phyloP scores from a whole-genome alignment of 1,140 invertebrate species.

The Penaeus japonicus region DNA sequence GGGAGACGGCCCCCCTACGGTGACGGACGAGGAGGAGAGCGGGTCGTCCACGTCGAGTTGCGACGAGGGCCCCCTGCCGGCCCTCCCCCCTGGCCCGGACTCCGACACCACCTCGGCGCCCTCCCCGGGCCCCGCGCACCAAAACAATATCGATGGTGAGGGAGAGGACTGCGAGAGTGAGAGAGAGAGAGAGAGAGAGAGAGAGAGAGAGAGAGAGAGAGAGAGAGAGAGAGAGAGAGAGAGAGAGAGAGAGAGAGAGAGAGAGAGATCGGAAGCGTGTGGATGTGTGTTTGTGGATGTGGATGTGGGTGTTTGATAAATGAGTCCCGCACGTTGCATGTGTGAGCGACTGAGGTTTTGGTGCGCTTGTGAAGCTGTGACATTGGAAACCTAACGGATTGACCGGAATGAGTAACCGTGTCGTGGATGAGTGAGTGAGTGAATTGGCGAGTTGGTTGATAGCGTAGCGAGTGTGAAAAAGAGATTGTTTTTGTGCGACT shows the following conservation, averaged over 20 bases:
- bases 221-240: too few relatives aligned
- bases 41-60: slow-evolving; percentile 85
- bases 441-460: too few relatives aligned
- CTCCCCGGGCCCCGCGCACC: slow-evolving; percentile 40
- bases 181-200: too few relatives aligned
- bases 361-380: too few relatives aligned
- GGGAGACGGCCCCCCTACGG: slow-evolving; percentile 54
- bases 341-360: neutral
- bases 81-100: slow-evolving; percentile 57
- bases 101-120: slow-evolving; percentile 60
- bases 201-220: too few relatives aligned
- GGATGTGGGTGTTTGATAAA: neutral
- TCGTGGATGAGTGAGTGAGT: too few relatives aligned
- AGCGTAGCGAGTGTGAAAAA: too few relatives aligned
- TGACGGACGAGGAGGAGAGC: slow-evolving; percentile 75
- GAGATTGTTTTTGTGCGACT: too few relatives aligned
- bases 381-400: too few relatives aligned
- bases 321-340: neutral
- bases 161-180: neutral
- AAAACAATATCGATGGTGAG: slow-evolving; percentile 51
- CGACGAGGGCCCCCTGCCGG: slow-evolving; percentile 70
- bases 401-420: too few relatives aligned
- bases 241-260: neutral
- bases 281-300: neutral
- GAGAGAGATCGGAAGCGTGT: neutral